Conservation (phyloP, 2,888 invertebrate species). For the Hemicrepidius hirtus region DNA sequence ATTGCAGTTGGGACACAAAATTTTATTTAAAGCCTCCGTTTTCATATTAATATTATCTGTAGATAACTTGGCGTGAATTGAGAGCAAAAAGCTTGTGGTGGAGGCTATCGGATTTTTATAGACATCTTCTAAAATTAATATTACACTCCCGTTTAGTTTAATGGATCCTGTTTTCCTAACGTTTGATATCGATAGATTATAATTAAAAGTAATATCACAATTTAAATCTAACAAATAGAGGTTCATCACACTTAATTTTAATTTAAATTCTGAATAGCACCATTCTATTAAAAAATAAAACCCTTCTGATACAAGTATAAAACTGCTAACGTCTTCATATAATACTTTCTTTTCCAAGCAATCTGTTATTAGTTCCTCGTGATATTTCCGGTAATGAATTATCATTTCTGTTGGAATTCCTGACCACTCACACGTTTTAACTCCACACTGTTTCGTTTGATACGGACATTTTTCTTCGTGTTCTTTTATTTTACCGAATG, state of each 20-base stretch:
- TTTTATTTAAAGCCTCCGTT: neutral
- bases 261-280: neutral
- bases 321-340: neutral
- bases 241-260: neutral
- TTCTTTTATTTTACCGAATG: neutral
- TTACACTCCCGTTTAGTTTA: neutral
- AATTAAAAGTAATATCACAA: slow-evolving; percentile 1
- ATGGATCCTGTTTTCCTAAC: neutral
- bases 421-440: neutral
- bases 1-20: neutral
- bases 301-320: neutral
- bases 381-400: neutral
- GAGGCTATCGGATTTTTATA: neutral
- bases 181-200: neutral
- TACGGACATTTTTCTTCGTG: slow-evolving; percentile 4
- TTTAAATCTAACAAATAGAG: neutral
- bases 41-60: neutral
- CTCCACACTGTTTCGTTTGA: neutral
- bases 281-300: slow-evolving; percentile 12
- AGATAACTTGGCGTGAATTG: neutral
- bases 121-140: neutral
- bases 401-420: slow-evolving; percentile 6
- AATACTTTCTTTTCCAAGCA: neutral
- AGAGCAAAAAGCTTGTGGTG: neutral
- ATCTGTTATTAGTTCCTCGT: neutral